Evolutionary conservation across 2,113 vertebrate species (phyloP).

Genomic region (Marmota flaviventris): DNA sequence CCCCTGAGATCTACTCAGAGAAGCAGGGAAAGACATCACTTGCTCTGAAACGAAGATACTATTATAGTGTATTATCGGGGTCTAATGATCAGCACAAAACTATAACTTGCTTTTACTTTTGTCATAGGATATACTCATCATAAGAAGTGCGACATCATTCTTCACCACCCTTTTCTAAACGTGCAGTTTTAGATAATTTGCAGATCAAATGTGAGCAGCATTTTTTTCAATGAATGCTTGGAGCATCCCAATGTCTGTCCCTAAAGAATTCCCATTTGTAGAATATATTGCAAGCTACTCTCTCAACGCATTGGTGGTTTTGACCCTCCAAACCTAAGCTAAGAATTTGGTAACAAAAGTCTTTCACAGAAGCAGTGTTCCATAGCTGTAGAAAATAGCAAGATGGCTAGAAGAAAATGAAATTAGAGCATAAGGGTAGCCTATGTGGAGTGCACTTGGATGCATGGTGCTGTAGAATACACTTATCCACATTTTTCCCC

Average conservation of each 20-base stretch:
- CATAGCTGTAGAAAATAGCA: background rate
- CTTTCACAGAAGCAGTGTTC: background rate
- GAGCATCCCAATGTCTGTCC: background rate
- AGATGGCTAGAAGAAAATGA: background rate
- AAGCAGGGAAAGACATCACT: background rate
- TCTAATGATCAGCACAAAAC: background rate
- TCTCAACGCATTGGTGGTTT: background rate
- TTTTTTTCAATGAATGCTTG: background rate
- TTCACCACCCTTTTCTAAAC: background rate
- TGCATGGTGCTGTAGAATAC: background rate
- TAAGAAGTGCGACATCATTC: background rate
- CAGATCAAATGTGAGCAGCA: background rate
- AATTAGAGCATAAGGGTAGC: background rate
- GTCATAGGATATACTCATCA: background rate
- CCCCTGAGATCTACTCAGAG: background rate
- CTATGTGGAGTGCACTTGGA: background rate
- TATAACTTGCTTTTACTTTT: background rate
- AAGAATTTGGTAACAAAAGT: background rate
- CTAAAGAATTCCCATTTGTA: background rate
- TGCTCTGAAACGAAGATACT: background rate
- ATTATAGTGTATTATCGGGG: background rate
- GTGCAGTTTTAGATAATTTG: background rate
- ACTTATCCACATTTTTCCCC: slow-evolving; percentile 7
- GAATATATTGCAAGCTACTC: background rate
- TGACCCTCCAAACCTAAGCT: background rate